phyloP scores from a whole-genome alignment of 2,797 vertebrate species.

The Anolis apletophallus region DNA sequence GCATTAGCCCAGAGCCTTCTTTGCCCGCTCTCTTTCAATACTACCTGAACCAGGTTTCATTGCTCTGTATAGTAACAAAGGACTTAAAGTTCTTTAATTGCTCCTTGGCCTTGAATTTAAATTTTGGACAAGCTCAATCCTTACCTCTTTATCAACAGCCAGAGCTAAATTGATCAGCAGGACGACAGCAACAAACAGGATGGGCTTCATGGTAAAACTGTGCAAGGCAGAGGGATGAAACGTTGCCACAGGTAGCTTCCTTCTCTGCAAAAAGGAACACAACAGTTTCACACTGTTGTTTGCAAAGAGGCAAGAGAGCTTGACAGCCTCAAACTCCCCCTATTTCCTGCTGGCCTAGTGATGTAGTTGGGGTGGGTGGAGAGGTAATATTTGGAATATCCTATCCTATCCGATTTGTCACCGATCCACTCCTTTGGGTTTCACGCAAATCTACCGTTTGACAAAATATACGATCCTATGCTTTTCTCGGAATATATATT shows the following conservation, averaged over 20 bases:
- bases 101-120: neutral
- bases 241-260: neutral
- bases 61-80: neutral
- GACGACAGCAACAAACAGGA: neutral
- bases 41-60: too few species aligned
- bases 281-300: neutral
- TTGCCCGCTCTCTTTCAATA: too few species aligned
- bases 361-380: neutral
- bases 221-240: neutral
- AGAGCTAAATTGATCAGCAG: slow-evolving; percentile 7
- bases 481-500: too few species aligned
- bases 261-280: neutral
- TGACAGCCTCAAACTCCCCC: neutral
- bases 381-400: neutral
- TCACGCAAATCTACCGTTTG: too few species aligned
- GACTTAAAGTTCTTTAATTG: neutral
- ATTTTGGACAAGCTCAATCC: neutral
- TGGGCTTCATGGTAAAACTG: slow-evolving; percentile 21
- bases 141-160: neutral
- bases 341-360: neutral
- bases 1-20: too few species aligned
- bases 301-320: neutral
- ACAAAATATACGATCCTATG: too few species aligned
- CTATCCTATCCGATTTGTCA: too few species aligned
- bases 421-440: too few species aligned